These are phyloP conservation scores for Plecotus auritus DNA, from an alignment of 2,113 vertebrate species.

Conservation along the genomic window DNA sequence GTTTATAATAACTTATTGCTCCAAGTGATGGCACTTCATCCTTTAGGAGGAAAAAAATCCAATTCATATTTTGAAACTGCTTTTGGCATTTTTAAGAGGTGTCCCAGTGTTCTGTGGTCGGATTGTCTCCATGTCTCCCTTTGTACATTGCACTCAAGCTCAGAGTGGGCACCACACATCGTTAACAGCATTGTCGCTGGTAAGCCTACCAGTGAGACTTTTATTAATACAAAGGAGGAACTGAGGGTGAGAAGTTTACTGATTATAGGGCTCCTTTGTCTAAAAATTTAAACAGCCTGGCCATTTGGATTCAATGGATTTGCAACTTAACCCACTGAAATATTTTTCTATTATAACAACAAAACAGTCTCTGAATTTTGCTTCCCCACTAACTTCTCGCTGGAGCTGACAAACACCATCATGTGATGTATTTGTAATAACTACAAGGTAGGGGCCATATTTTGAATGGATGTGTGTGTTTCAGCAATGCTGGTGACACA, in stretches of 20 bases:
- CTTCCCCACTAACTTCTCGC: neutral
- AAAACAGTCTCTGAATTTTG: neutral
- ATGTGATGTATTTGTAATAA: constrained; percentile 13
- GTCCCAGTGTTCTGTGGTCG: neutral
- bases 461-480: neutral
- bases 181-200: neutral
- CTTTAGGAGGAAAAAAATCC: neutral
- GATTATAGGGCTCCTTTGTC: neutral
- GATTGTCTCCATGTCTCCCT: neutral
- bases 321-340: neutral
- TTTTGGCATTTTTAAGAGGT: constrained; percentile 42
- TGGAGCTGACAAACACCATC: neutral
- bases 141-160: fast-evolving
- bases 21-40: constrained; percentile 22
- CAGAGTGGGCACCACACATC: neutral
- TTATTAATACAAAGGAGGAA: neutral
- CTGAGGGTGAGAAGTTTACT: neutral
- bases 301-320: neutral
- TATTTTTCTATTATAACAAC: neutral
- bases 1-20: constrained; percentile 1
- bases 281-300: neutral
- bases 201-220: neutral
- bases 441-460: neutral
- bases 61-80: constrained; percentile 10
- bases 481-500: neutral